phyloP scores from a whole-genome alignment of 2,888 invertebrate genomes.

The Caenorhabditis parvicauda region DNA sequence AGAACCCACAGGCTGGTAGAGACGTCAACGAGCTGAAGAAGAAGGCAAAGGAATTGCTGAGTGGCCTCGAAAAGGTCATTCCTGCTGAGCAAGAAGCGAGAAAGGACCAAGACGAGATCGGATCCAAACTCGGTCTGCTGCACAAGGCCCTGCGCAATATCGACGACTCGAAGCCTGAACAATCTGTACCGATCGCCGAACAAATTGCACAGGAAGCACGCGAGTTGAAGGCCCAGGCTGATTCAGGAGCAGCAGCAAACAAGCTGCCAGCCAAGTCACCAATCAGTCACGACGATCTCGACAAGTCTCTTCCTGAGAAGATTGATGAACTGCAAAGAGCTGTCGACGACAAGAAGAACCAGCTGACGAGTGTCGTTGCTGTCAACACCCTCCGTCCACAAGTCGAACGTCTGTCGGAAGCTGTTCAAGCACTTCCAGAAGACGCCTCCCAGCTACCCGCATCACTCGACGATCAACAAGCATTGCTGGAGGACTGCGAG shows the following conservation, averaged over 20 bases:
- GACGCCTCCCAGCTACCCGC: slow-evolving; percentile 22
- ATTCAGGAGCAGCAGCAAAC: slow-evolving; percentile 8
- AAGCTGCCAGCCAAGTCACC: slow-evolving; percentile 1
- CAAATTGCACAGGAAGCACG: slow-evolving; percentile 9
- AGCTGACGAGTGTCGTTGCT: slow-evolving; percentile 24
- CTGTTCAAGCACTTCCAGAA: slow-evolving; percentile 26
- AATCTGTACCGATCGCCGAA: slow-evolving; percentile 12
- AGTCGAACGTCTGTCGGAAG: slow-evolving; percentile 25
- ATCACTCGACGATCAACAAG: slow-evolving; percentile 32
- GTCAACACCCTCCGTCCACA: slow-evolving; percentile 31
- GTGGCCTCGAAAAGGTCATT: slow-evolving; percentile 5
- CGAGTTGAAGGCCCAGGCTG: slow-evolving; percentile 6
- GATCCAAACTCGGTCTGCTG: background rate
- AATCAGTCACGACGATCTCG: slow-evolving; percentile 21
- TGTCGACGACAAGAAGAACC: slow-evolving; percentile 25
- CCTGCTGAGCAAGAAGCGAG: slow-evolving; percentile 4
- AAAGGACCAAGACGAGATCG: slow-evolving; percentile 1
- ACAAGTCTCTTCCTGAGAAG: slow-evolving; percentile 21
- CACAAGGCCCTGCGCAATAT: background rate
- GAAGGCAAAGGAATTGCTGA: slow-evolving; percentile 10
- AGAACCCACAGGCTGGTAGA: slow-evolving; percentile 9
- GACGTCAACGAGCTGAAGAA: slow-evolving; percentile 13
- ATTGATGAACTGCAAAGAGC: slow-evolving; percentile 15
- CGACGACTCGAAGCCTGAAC: background rate
- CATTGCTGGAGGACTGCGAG: slow-evolving; percentile 33